phyloP scores from a whole-genome alignment of 92 coral and sea anemone species.

The Zoanthus gigantus region DNA sequence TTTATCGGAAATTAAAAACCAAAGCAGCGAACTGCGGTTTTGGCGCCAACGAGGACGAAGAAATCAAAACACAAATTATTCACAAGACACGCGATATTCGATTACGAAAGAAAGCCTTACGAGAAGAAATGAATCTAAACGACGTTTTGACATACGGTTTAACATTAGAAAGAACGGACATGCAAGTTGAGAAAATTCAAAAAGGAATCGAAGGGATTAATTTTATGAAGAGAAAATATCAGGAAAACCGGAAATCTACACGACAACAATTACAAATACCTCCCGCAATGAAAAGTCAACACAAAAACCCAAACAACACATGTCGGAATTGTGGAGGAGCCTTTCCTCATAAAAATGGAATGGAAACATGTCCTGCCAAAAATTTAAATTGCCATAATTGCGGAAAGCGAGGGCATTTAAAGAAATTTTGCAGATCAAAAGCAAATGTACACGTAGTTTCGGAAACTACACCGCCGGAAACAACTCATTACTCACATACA shows the following conservation, averaged over 20 bases:
- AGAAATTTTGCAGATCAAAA: constrained; percentile 18
- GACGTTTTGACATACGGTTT: not conserved
- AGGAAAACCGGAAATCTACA: not conserved
- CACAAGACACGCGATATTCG: constrained; percentile 51
- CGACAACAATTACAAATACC: not conserved
- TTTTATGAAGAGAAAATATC: not conserved
- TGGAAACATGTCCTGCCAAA: constrained; percentile 49
- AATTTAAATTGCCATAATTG: constrained; percentile 39
- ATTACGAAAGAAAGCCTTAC: constrained; percentile 45
- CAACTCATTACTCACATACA: not conserved
- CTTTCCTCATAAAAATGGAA: constrained; percentile 50
- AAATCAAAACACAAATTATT: constrained; percentile 61
- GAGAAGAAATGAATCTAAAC: constrained; percentile 42
- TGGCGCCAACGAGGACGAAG: constrained; percentile 31
- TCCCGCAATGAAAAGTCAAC: not conserved
- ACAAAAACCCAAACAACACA: constrained; percentile 18
- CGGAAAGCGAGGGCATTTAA: constrained; percentile 42
- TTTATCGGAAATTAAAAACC: constrained; percentile 38
- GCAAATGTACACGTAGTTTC: not conserved
- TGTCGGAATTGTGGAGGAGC: constrained; percentile 58
- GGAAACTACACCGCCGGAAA: not conserved
- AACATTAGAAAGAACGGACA: not conserved
- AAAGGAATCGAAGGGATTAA: not conserved
- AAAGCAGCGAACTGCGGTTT: constrained; percentile 32
- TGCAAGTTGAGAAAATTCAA: not conserved